Evolutionary conservation across 1,140 invertebrate genomes (phyloP), one percentile per base, ranked within the genome.

Genomic region (Sarcophaga bullata): DNA sequence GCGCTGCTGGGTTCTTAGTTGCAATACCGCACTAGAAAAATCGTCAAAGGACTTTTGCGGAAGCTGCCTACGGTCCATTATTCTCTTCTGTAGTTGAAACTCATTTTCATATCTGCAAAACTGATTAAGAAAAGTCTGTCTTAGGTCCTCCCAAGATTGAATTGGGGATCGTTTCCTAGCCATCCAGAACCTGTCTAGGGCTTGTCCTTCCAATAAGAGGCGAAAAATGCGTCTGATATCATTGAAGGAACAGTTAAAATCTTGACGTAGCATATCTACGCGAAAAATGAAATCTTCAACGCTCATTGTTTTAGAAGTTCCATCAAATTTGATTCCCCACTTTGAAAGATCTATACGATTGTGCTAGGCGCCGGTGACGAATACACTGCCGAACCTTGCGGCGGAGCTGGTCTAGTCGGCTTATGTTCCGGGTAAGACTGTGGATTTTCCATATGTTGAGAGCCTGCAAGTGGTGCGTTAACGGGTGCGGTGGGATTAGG

Each of bases 1-100:
- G 8, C 9, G 17, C 13, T 50, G 75, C 15, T 78, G 75, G 8
- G 7, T 78, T 8, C 75, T 15, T 8, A 78, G 19, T 7, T 5
- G 17, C 5, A 50, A 6, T 0, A 78, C 75, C 8, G 48, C 75
- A 37, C 50, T 78, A 15, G 49, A 78, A 52, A 78, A 78, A 10
- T 78, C 75, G 3, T 52, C 75, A n/a, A 78, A 52, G 19, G n/a
- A 1, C 19, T 78, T 48, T n/a, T 78, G 75, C 7, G 75, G 75
- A 0, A 50, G 75, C 19, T 78, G 75, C n/a, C 75, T 48, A 4
- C 75, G 75, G 11, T 78, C 50, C 8, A 78, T n/a, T n/a, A n/a
- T n/a, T n/a, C n/a, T n/a, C n/a, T n/a, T n/a, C n/a, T n/a, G 75
- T 25, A 50, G 8, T 37, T 50, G 47, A 19, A 46, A 37, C 6